Percentiles rank a stretch among this genome's conserved stretches.
Evolutionary conservation across 1,140 invertebrate species (phyloP).

Genomic region (Magallana gigas): DNA sequence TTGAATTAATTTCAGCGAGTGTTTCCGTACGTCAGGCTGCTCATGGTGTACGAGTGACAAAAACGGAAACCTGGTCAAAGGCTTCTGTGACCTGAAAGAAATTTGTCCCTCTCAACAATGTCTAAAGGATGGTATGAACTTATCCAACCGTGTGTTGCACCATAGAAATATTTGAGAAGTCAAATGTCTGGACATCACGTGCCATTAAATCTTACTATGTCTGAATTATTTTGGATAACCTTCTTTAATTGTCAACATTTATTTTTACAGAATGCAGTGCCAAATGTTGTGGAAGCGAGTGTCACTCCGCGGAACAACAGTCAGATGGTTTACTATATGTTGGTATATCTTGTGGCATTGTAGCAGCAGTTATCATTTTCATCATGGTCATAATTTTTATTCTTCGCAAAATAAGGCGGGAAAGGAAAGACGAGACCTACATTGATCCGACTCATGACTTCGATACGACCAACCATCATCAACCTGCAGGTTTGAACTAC

Average conservation of each 20-base stretch:
- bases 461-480: neutral
- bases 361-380: neutral
- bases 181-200: too few species aligned
- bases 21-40: neutral
- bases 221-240: too few species aligned
- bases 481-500: neutral
- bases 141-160: too few species aligned
- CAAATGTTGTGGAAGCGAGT: neutral
- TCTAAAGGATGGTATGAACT: neutral
- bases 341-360: neutral
- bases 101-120: neutral
- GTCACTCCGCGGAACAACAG: too few species aligned
- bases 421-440: neutral
- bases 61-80: neutral
- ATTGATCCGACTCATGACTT: neutral
- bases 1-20: neutral
- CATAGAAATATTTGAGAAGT: too few species aligned
- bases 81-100: neutral
- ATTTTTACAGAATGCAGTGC: neutral
- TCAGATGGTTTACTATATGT: neutral
- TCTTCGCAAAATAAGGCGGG: neutral
- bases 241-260: neutral
- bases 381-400: neutral
- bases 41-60: neutral
- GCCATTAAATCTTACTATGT: too few species aligned